Conservation (phyloP, 2,113 vertebrate species). For the Gracilinanus agilis region DNA sequence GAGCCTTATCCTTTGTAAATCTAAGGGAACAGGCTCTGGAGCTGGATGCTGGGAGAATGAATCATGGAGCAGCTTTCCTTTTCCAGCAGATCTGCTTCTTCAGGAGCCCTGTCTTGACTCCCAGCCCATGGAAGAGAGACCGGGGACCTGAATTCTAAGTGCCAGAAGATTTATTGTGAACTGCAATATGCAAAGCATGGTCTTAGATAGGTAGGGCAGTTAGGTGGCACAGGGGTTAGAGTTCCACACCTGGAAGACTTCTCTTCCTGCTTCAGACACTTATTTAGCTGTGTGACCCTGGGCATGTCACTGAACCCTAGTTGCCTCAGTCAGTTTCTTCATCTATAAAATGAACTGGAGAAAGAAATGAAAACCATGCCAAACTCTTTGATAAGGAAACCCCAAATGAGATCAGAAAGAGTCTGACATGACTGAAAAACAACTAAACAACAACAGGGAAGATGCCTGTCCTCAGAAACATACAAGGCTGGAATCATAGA, state of each 20-base stretch:
- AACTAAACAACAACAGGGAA: too few species aligned
- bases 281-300: too few species aligned
- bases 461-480: background rate
- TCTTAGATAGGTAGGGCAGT: background rate
- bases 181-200: background rate
- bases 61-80: background rate
- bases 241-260: too few species aligned
- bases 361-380: too few species aligned
- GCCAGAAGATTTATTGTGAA: background rate
- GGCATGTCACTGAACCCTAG: too few species aligned
- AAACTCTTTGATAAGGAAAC: too few species aligned
- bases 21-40: background rate
- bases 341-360: too few species aligned
- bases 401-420: too few species aligned
- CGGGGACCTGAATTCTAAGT: background rate
- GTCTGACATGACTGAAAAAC: too few species aligned
- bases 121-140: background rate
- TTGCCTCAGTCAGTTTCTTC: too few species aligned
- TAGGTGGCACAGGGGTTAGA: too few species aligned
- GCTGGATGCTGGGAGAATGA: slow-evolving; percentile 1
- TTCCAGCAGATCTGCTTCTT: background rate
- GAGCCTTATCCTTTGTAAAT: slow-evolving; percentile 46
- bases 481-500: background rate
- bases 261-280: too few species aligned
- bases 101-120: background rate